Conservation (phyloP, 2,113 vertebrate genomes). For the Brachirus orientalis region DNA sequence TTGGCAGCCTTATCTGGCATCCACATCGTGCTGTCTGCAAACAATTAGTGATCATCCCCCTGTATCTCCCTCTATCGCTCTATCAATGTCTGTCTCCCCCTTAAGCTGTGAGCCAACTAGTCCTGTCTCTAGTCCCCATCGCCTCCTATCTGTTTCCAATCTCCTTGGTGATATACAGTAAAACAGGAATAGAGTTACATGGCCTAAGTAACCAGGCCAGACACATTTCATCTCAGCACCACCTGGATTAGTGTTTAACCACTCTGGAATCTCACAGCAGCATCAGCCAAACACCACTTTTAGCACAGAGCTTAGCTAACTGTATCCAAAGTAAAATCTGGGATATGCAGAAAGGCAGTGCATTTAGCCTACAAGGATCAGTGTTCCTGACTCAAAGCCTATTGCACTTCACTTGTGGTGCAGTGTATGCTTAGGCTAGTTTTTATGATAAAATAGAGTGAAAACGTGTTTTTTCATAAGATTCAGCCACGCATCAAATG, state of each 20-base stretch:
- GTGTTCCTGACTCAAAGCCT: too few species aligned
- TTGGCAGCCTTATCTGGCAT: slow-evolving; percentile 52
- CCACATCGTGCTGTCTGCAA: slow-evolving; percentile 54
- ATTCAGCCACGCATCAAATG: not conserved
- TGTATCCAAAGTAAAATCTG: slow-evolving; percentile 9
- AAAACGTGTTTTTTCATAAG: slow-evolving; percentile 10
- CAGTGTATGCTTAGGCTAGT: not conserved
- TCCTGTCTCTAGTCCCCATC: slow-evolving; percentile 21
- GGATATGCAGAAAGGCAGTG: slow-evolving; percentile 14
- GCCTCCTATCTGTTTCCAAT: slow-evolving; percentile 64
- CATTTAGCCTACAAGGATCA: too few species aligned
- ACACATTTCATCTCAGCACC: slow-evolving; percentile 68
- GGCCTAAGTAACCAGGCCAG: slow-evolving; percentile 56
- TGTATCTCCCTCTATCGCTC: slow-evolving; percentile 7
- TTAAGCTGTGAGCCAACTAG: slow-evolving; percentile 36
- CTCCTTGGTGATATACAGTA: slow-evolving; percentile 63
- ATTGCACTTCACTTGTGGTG: not conserved
- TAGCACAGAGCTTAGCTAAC: slow-evolving; percentile 45
- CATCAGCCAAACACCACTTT: slow-evolving; percentile 59
- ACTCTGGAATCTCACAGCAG: slow-evolving; percentile 64
- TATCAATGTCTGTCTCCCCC: slow-evolving; percentile 15
- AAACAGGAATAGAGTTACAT: slow-evolving; percentile 67
- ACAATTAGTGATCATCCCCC: slow-evolving; percentile 54
- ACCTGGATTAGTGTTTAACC: slow-evolving; percentile 78
- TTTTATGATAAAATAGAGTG: not conserved